A percentile compares a stretch with the other conserved stretches of the same genome.
Evolutionary conservation across 2,797 vertebrate genomes (phyloP).

Genomic region (Salarias fasciatus): DNA sequence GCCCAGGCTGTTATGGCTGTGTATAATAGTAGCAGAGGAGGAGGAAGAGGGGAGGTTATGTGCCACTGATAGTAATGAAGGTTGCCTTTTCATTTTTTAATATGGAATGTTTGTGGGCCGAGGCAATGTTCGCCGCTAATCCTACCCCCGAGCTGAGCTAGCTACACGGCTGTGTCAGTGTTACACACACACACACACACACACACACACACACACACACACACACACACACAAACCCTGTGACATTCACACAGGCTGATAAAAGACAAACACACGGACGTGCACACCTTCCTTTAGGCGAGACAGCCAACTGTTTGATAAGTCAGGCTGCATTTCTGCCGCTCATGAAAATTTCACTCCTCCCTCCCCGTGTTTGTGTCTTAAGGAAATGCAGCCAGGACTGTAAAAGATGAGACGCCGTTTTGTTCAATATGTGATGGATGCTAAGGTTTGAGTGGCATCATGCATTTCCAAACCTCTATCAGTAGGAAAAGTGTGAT

Average conservation of each 20-base stretch:
- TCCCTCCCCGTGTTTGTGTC: slow-evolving; percentile 62
- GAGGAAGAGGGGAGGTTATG: slow-evolving; percentile 76
- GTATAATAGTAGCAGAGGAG: slow-evolving; percentile 75
- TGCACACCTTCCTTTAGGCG: slow-evolving; percentile 74
- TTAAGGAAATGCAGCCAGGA: slow-evolving; percentile 65
- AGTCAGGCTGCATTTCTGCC: slow-evolving; percentile 76
- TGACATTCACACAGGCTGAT: slow-evolving; percentile 71
- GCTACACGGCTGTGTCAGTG: slow-evolving; percentile 78
- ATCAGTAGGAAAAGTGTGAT: slow-evolving; percentile 49
- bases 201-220: slow-evolving; percentile 22
- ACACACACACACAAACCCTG: slow-evolving; percentile 16
- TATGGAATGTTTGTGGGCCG: slow-evolving; percentile 84
- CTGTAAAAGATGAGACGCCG: slow-evolving; percentile 58
- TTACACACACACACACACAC: slow-evolving; percentile 42
- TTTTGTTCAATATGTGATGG: slow-evolving; percentile 65
- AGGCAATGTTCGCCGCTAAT: slow-evolving; percentile 80
- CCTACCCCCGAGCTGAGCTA: slow-evolving; percentile 81
- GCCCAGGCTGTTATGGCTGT: slow-evolving; percentile 72
- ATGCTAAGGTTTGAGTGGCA: slow-evolving; percentile 44
- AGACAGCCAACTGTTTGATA: slow-evolving; percentile 80
- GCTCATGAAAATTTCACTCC: slow-evolving; percentile 73
- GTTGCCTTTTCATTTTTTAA: slow-evolving; percentile 84
- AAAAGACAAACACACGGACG: slow-evolving; percentile 61
- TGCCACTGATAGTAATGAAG: slow-evolving; percentile 85
- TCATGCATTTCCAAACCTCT: slow-evolving; percentile 60